These are phyloP conservation scores for Aphelenchoides fujianensis DNA, from an alignment of 1,140 invertebrate species.

Conservation along the genomic window DNA sequence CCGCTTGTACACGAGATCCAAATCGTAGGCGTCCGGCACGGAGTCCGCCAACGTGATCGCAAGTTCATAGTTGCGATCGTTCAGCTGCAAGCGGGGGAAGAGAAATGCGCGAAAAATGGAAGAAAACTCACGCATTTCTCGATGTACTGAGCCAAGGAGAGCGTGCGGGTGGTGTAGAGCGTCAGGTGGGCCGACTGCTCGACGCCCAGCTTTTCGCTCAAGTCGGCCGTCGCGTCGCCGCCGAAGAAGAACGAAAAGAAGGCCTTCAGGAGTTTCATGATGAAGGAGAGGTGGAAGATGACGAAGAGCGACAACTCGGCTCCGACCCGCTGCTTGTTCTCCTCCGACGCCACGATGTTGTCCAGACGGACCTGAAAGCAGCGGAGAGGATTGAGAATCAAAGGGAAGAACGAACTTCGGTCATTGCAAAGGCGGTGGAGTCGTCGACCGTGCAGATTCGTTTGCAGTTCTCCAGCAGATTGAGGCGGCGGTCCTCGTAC, in stretches of 20 bases:
- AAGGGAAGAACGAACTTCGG: too few species aligned
- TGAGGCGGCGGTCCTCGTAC: neutral
- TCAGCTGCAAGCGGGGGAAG: neutral
- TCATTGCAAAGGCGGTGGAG: slow-evolving; percentile 4
- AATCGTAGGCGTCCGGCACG: neutral
- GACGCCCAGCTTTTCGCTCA: slow-evolving; percentile 17
- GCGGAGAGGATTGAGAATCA: too few species aligned
- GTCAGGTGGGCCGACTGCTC: slow-evolving; percentile 20
- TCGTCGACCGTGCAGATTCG: slow-evolving; percentile 9
- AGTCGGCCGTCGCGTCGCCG: neutral
- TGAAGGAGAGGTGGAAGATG: slow-evolving; percentile 4
- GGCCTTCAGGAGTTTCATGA: slow-evolving; percentile 9
- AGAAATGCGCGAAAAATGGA: neutral
- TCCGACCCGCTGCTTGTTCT: slow-evolving; percentile 18
- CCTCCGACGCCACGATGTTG: neutral
- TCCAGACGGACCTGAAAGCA: slow-evolving; percentile 5
- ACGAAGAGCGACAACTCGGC: slow-evolving; percentile 14
- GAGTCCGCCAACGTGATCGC: slow-evolving; percentile 8
- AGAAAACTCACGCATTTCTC: slow-evolving; percentile 10
- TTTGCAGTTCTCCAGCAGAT: slow-evolving; percentile 13
- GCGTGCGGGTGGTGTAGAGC: neutral
- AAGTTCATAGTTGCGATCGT: slow-evolving; percentile 1
- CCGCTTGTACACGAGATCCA: slow-evolving; percentile 17
- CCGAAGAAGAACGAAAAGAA: slow-evolving; percentile 18
- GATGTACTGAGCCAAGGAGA: slow-evolving; percentile 12